Conservation (phyloP, 2,113 vertebrate genomes). For the Microtus oregoni region DNA sequence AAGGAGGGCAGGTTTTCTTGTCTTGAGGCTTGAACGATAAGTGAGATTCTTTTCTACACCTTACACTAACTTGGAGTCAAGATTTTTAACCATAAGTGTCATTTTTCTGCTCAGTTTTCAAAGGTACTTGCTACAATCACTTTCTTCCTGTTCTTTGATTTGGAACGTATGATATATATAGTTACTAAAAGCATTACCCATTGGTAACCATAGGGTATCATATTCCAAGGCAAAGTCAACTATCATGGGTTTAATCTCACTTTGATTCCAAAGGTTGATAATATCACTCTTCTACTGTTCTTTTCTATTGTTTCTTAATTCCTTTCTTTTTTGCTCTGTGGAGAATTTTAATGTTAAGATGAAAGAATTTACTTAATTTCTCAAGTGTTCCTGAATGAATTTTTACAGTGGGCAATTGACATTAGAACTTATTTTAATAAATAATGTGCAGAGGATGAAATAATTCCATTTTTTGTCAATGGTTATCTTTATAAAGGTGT, state of each 20-base stretch:
- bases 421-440: not conserved
- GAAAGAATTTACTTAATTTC: conserved; percentile 2
- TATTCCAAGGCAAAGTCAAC: not conserved
- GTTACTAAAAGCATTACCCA: not conserved
- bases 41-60: not conserved
- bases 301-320: not conserved
- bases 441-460: not conserved
- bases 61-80: not conserved
- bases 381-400: not conserved
- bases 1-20: not conserved
- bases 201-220: not conserved
- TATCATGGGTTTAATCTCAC: not conserved
- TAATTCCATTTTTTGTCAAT: not conserved
- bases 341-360: not conserved
- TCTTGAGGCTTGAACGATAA: not conserved
- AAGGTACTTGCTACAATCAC: not conserved
- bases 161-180: not conserved
- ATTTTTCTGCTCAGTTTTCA: not conserved
- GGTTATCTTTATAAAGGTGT: not conserved
- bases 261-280: not conserved
- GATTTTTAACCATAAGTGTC: no score
- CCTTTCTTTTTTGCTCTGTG: not conserved
- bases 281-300: not conserved
- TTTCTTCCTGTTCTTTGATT: not conserved
- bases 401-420: not conserved